phyloP scores from a whole-genome alignment of 2,113 vertebrate genomes.

The Hypomesus transpacificus region DNA sequence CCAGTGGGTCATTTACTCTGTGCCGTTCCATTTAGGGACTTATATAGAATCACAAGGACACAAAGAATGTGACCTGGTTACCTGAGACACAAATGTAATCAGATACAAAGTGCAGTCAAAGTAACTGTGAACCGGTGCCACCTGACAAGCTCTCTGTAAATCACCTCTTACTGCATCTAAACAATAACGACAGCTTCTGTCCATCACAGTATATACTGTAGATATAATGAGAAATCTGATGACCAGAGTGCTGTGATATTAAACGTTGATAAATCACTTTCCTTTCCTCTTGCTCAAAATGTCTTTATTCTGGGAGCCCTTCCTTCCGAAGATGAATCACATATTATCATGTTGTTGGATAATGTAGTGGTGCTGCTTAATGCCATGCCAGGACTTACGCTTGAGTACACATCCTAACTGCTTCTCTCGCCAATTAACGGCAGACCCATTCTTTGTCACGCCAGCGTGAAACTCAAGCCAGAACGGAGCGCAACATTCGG shows the following conservation, averaged over 20 bases:
- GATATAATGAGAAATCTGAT: neutral
- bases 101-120: constrained; percentile 13
- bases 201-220: too few relatives aligned
- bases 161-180: too few relatives aligned
- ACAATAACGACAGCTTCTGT: too few relatives aligned
- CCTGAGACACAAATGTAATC: constrained; percentile 1
- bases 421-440: constrained; percentile 8
- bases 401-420: constrained; percentile 32
- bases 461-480: neutral
- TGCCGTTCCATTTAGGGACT: neutral
- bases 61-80: neutral
- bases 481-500: neutral
- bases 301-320: constrained; percentile 29
- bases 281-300: constrained; percentile 7
- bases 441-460: neutral
- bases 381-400: constrained; percentile 48
- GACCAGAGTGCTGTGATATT: neutral
- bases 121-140: too few relatives aligned
- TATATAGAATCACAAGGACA: neutral
- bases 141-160: too few relatives aligned
- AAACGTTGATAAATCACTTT: neutral
- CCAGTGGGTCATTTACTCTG: neutral
- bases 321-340: constrained; percentile 36
- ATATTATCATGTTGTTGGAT: constrained; percentile 27
- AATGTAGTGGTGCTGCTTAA: constrained; percentile 40